Conservation (phyloP, 2,797 vertebrate genomes). For the Picus viridis region DNA sequence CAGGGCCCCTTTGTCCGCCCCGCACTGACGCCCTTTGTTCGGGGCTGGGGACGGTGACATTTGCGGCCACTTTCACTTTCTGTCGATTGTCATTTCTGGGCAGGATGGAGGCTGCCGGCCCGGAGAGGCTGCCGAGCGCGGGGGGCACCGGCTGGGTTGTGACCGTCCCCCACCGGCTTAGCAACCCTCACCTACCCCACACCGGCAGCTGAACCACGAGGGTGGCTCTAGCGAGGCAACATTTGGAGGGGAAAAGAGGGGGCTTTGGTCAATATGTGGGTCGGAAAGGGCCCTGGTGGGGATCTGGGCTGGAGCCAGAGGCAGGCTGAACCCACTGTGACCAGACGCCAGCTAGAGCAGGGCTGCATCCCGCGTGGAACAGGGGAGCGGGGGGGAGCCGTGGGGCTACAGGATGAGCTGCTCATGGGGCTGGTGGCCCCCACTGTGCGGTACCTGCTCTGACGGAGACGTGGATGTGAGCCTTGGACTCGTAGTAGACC, state of each 20-base stretch:
- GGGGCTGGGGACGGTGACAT: constrained; percentile 21
- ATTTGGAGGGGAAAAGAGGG: accelerated
- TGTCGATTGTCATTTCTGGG: neutral
- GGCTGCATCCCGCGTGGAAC: neutral
- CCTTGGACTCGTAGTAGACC: constrained; percentile 98
- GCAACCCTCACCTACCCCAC: no score
- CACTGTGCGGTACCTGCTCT: constrained; percentile 86
- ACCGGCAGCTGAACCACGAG: neutral
- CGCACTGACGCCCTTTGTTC: constrained; percentile 48
- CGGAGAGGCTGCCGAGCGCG: neutral
- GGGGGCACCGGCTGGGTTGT: neutral
- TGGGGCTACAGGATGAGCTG: accelerated
- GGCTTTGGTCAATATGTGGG: neutral
- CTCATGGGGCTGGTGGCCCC: neutral
- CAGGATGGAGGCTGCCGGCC: neutral
- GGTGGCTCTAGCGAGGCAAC: neutral
- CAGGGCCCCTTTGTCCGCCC: constrained; percentile 37
- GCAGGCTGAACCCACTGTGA: accelerated
- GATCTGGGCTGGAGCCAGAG: neutral
- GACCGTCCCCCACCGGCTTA: no score
- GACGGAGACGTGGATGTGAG: constrained; percentile 96
- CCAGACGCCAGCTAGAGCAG: accelerated
- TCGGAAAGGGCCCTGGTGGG: accelerated
- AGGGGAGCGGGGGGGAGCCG: neutral
- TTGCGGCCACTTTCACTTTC: constrained; percentile 44